Conservation (phyloP, 92 coral and sea anemone species). For the Muricea muricata region DNA sequence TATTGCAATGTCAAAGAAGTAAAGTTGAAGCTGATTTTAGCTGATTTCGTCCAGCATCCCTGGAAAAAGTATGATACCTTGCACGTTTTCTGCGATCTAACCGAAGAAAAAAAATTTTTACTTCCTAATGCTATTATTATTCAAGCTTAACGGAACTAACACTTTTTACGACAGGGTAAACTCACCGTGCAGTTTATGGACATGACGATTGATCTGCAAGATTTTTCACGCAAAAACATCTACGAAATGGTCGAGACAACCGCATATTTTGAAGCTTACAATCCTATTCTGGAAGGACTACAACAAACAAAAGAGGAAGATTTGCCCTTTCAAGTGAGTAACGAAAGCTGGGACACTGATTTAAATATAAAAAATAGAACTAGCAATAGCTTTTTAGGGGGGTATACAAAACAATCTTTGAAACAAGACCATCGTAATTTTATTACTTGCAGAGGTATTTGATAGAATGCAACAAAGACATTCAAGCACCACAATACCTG, state of each 20-base stretch:
- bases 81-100: too few species aligned
- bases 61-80: too few species aligned
- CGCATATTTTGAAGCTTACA: constrained; percentile 96
- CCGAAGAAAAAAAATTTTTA: too few species aligned
- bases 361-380: too few species aligned
- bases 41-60: too few species aligned
- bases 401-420: not conserved
- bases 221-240: constrained; percentile 39
- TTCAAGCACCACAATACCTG: constrained; percentile 24
- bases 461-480: constrained; percentile 5
- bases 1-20: too few species aligned
- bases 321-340: constrained; percentile 85
- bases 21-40: too few species aligned
- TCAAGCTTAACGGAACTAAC: not conserved
- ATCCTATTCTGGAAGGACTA: constrained; percentile 82
- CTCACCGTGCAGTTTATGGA: constrained; percentile 13
- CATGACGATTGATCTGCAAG: not conserved
- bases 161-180: not conserved
- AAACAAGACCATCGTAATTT: not conserved
- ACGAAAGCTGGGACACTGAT: too few species aligned
- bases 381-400: too few species aligned
- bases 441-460: constrained; percentile 14
- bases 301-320: constrained; percentile 52
- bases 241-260: constrained; percentile 98
- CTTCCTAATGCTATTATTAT: too few species aligned